These are phyloP conservation scores for Parnassius mnemosyne DNA, from an alignment of 2,888 invertebrate genomes.

Conservation along the genomic window DNA sequence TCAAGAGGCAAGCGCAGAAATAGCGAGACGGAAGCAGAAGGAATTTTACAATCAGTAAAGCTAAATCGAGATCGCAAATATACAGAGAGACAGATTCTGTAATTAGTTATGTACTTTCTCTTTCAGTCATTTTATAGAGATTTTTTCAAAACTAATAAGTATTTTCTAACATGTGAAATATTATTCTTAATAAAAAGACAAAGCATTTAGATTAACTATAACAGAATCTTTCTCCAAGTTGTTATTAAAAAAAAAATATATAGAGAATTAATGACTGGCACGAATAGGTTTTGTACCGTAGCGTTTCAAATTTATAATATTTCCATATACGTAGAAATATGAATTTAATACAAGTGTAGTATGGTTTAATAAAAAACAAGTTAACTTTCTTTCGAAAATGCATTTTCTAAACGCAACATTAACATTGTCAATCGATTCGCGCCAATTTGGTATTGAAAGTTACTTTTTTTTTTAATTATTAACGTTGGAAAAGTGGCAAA, in stretches of 20 bases:
- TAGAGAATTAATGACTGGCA: not conserved
- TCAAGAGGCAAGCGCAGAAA: constrained; percentile 87
- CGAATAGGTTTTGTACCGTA: constrained; percentile 2
- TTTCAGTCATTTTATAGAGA: not conserved
- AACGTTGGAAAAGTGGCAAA: too few relatives aligned
- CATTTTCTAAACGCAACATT: not conserved
- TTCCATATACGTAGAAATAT: not conserved
- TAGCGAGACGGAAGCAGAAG: constrained; percentile 82
- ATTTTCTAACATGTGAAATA: not conserved
- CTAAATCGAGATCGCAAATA: constrained; percentile 1
- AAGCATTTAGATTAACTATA: not conserved
- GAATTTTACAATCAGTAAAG: constrained; percentile 46
- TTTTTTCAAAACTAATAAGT: not conserved
- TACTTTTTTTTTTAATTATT: not conserved
- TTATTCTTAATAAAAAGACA: not conserved
- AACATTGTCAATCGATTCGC: not conserved
- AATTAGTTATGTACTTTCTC: not conserved
- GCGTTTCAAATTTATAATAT: constrained; percentile 3
- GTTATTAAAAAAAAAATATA: not conserved
- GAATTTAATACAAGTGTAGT: not conserved
- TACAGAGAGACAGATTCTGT: not conserved
- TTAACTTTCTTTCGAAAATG: not conserved
- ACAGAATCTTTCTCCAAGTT: not conserved
- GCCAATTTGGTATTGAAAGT: not conserved
- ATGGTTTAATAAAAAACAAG: not conserved